Evolutionary conservation across 53 echinoderm and acorn worm genomes (phyloP).

Genomic region (Holothuria leucospilota): DNA sequence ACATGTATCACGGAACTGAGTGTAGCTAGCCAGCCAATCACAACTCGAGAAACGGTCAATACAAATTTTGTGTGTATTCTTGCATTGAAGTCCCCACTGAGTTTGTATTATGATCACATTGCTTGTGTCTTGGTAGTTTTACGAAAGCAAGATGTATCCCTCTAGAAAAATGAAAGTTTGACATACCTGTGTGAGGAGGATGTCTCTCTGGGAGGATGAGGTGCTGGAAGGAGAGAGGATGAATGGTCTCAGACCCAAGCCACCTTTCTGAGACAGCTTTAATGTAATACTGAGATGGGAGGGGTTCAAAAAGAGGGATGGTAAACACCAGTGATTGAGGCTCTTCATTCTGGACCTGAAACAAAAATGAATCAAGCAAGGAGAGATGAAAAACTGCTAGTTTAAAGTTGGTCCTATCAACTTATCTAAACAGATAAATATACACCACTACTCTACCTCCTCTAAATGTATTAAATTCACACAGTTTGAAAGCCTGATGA

Average conservation of each 20-base stretch:
- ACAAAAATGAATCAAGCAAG: neutral
- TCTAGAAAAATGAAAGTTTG: conserved; percentile 2
- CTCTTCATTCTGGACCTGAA: conserved; percentile 64
- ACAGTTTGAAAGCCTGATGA: too few relatives aligned
- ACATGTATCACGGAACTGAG: too few relatives aligned
- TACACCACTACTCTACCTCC: too few relatives aligned
- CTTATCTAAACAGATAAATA: neutral
- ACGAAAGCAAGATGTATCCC: too few relatives aligned
- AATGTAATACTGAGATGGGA: conserved; percentile 96
- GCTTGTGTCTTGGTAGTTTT: too few relatives aligned
- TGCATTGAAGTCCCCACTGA: too few relatives aligned
- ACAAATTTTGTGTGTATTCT: too few relatives aligned
- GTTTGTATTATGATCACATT: too few relatives aligned
- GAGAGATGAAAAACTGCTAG: neutral
- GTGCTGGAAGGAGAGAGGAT: conserved; percentile 94
- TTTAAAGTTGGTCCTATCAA: neutral
- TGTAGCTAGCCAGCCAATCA: too few relatives aligned
- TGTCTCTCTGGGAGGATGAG: conserved; percentile 97
- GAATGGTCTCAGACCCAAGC: conserved; percentile 87
- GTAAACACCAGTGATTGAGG: conserved; percentile 85
- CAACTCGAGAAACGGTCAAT: too few relatives aligned
- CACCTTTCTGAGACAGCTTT: conserved; percentile 98
- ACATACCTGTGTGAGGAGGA: conserved; percentile 89
- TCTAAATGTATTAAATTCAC: too few relatives aligned
- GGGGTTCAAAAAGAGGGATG: conserved; percentile 94